Evolutionary conservation across 2,888 invertebrate genomes (phyloP).

Genomic region (Frankliniella fusca): DNA sequence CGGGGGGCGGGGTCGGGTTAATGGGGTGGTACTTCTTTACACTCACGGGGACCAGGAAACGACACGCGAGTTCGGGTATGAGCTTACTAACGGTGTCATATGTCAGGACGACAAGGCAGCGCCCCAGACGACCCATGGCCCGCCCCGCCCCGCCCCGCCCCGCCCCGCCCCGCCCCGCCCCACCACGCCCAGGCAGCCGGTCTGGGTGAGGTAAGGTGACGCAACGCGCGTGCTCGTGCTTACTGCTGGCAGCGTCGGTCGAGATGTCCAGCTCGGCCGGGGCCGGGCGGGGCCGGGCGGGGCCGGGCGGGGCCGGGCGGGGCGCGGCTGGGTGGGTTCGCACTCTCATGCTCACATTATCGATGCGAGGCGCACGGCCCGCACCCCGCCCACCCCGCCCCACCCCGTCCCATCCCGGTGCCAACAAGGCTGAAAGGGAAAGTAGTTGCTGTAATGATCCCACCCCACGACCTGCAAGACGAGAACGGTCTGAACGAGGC

Average conservation of each 20-base stretch:
- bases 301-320: neutral
- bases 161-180: neutral
- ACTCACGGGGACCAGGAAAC: too few relatives aligned
- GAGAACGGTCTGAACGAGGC: neutral
- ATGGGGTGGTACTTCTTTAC: too few relatives aligned
- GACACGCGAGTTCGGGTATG: too few relatives aligned
- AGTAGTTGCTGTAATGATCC: neutral
- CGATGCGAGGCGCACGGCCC: neutral
- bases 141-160: neutral
- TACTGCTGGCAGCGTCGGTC: neutral
- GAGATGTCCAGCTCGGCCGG: neutral
- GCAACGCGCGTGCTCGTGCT: neutral
- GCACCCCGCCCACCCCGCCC: neutral
- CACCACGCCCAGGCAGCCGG: neutral
- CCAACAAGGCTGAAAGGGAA: conserved; percentile 10
- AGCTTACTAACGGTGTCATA: too few relatives aligned
- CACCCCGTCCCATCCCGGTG: neutral
- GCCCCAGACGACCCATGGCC: too few relatives aligned
- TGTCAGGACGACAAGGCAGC: too few relatives aligned
- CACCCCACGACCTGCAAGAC: neutral
- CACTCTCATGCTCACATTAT: neutral
- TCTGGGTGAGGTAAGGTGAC: neutral
- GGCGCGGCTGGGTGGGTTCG: neutral
- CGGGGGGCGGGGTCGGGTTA: too few relatives aligned
- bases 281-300: neutral